A percentile compares a stretch with the other conserved stretches of the same genome.
Evolutionary conservation across 2,888 invertebrate genomes (phyloP).

Genomic region (Drosophila borealis): DNA sequence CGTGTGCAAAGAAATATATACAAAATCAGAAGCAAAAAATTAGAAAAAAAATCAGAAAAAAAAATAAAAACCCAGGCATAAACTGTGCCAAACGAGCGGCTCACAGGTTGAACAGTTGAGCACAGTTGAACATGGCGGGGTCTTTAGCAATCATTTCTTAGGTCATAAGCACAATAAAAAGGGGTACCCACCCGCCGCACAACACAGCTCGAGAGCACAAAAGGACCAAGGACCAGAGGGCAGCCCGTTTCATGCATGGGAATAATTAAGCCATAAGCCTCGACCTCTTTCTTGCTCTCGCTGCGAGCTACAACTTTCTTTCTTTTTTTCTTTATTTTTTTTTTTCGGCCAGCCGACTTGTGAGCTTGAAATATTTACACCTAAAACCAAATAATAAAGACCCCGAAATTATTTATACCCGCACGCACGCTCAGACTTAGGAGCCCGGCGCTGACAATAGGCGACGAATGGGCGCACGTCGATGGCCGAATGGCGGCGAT

Average conservation of each 20-base stretch:
- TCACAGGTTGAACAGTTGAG: slow-evolving; percentile 19
- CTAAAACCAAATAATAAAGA: slow-evolving; percentile 76
- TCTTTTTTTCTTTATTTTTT: background rate
- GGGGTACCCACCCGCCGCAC: slow-evolving; percentile 39
- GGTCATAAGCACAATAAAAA: slow-evolving; percentile 57
- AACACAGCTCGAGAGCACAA: slow-evolving; percentile 29
- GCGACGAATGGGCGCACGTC: slow-evolving; percentile 45
- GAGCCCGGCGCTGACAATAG: slow-evolving; percentile 46
- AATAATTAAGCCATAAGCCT: slow-evolving; percentile 82
- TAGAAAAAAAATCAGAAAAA: slow-evolving; percentile 2
- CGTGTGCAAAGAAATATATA: slow-evolving; percentile 45
- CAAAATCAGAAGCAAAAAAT: slow-evolving; percentile 30
- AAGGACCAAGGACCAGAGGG: slow-evolving; percentile 30
- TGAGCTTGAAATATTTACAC: slow-evolving; percentile 81
- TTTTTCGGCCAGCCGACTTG: slow-evolving; percentile 50
- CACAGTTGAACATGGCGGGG: slow-evolving; percentile 18
- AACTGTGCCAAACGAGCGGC: slow-evolving; percentile 15
- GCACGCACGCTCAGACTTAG: slow-evolving; percentile 48
- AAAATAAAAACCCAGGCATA: slow-evolving; percentile 7
- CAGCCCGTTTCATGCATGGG: slow-evolving; percentile 73
- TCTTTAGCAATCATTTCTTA: slow-evolving; percentile 51
- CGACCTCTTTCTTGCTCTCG: slow-evolving; percentile 72
- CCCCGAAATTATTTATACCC: slow-evolving; percentile 74
- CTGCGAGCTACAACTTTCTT: slow-evolving; percentile 41
- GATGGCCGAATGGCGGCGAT: slow-evolving; percentile 75